Base-by-base conservation (phyloP, 2,888 invertebrate species). In the Uropetala carovei region DNA sequence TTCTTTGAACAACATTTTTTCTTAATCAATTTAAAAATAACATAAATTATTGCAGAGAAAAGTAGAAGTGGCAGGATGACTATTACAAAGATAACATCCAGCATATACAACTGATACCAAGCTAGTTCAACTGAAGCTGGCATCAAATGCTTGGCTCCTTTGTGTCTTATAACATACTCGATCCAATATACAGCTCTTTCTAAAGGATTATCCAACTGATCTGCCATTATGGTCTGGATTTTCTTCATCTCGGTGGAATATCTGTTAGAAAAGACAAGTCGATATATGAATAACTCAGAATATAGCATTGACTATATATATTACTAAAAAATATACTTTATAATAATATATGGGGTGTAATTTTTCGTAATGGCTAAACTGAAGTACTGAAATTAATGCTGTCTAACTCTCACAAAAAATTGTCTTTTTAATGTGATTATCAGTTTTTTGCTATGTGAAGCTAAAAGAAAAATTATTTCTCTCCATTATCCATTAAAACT, bases 141-240 rank as follows among this genome's bases (percentile, higher is more conserved):
- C 81, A 96, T 94, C 57, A 96, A 93, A 93, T 96, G 96, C 0
- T 94, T 93, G 0, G 96, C 96, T 0, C 96, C 96, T 92, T 96
- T 95, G 93, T 96, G 96, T 68, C 96, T 95, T 11, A 96, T 94
- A 0, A 97, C 96, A 93, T 97, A 96, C 94, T 97, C 97, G 91
- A 96, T 95, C 97, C 97, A 97, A 94, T 96, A 97, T 0, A 96
- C 94, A 0, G 96, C 96, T 56, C 96, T 96, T 58, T 97, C 96
- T 93, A 97, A 93, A 0, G 97, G 96, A 22, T 95, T 95, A 94
- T 96, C 94, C 0, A 96, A 96, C 56, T 97, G 95, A 94, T 97
- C 97, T 68, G 89, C 13, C 7, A 64, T 43, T 22, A 89, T 89
- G 0, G 60, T 18, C 18, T 43, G 64, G 11, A 93, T 0, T 13